Percentiles rank a stretch among this genome's conserved stretches.
These are phyloP conservation scores for Apoda limacodes DNA, from an alignment of 2,888 invertebrate genomes.

Conservation along the genomic window DNA sequence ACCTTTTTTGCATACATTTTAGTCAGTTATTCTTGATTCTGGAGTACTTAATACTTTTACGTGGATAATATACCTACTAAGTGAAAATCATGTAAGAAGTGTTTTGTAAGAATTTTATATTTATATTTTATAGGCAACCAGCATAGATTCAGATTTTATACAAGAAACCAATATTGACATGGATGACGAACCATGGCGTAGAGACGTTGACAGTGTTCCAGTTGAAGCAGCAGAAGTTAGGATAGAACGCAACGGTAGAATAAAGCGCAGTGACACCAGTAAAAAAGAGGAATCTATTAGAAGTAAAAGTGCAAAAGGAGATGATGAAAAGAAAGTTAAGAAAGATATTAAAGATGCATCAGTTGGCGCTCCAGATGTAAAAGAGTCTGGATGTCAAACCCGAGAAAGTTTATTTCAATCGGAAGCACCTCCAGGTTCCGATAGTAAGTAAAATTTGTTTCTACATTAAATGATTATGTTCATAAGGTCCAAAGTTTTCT, in stretches of 20 bases:
- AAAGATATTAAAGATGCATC: slow-evolving; percentile 54
- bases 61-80: not conserved
- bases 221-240: slow-evolving; percentile 38
- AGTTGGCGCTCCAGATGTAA: slow-evolving; percentile 57
- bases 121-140: slow-evolving; percentile 36
- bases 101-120: slow-evolving; percentile 3
- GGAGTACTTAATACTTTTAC: too few relatives aligned
- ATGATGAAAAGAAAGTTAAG: slow-evolving; percentile 31
- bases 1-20: too few relatives aligned
- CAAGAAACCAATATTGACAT: slow-evolving; percentile 50
- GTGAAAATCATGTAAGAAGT: not conserved
- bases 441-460: slow-evolving; percentile 37
- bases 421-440: slow-evolving; percentile 50
- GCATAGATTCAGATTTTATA: slow-evolving; percentile 54
- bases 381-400: slow-evolving; percentile 78
- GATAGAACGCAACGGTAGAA: slow-evolving; percentile 46
- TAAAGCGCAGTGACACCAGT: slow-evolving; percentile 42
- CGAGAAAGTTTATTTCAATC: slow-evolving; percentile 79
- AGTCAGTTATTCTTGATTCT: too few relatives aligned
- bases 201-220: slow-evolving; percentile 36
- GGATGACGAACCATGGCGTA: slow-evolving; percentile 48
- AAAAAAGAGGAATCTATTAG: slow-evolving; percentile 47
- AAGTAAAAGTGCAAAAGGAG: slow-evolving; percentile 29
- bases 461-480: too few relatives aligned
- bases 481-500: too few relatives aligned